Base-by-base conservation (phyloP, 2,797 vertebrate species). In the Uromys caudimaculatus region DNA sequence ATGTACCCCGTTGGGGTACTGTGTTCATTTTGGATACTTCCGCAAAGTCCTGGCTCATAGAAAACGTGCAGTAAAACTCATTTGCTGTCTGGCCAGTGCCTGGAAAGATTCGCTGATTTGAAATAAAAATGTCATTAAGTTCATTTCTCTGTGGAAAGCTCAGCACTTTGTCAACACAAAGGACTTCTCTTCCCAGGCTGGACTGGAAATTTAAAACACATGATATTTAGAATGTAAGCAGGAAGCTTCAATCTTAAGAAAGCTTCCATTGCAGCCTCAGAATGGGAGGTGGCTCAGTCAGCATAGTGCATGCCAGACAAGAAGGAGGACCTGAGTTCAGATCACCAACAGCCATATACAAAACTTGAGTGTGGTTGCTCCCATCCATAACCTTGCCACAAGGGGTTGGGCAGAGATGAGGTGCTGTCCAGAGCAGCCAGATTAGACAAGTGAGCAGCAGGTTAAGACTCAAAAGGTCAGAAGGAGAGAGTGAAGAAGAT, bases 131-230 rank as follows among this genome's bases (percentile, higher is more conserved):
- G 19, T 50, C 41, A 67, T 82, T 93, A 73, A 41, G 89, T 89
- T 96, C 47, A 67, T 89, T 81, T 92, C 47, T 90, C 50, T 44
- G 44, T 38, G 73, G 64, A 89, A 79, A 92, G 56, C 21, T 89
- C 56, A 86, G 58, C 71, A 95, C 73, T 86, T 85, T 58, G 12
- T 76, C 50, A 94, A 94, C 47, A 77, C 67, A 93, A 91, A 96
- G 58, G 64, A 76, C n/a, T 89, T 94, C 41, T 56, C 38, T 75
- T 96, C 71, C 47, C 38, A 73, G 13, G 7, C 75, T 90, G 69
- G 27, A 73, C 64, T 12, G 16, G 89, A 93, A 97, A 84, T 81
- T 76, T 95, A 87, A 96, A 96, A 83, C 75, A 93, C 3, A 24
- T 90, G 58, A 44, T 71, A 50, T 64, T 75, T 60, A 95, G 86